Base-by-base conservation (phyloP, 2,888 invertebrate species). In the Heliconius ethilla region DNA sequence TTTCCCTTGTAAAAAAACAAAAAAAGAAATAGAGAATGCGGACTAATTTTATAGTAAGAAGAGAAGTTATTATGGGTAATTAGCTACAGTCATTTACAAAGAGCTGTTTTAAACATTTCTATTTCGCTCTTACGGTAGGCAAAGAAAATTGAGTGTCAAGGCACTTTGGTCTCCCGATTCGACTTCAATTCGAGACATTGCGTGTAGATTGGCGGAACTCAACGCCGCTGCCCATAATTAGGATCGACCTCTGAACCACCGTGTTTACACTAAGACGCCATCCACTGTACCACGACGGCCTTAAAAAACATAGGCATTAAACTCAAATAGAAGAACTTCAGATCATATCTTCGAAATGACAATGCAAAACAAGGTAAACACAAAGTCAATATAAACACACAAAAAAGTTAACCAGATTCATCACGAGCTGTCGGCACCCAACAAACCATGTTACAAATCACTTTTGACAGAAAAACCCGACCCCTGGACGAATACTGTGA, bases 381-480 rank as follows among this genome's bases (percentile, higher is more conserved):
- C 63, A 15, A 62, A 76, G 25, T 63, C 63, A 77, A 77, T 59
- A 77, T 63, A 67, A 76, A 45, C 67, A 67, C 27, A 78, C 67
- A 74, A 74, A 75, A 51, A 79, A 67, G 37, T 75, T 74, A 79
- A 79, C 69, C 37, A 78, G 67, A 76, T 75, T 69, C 67, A 79
- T 78, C 80, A 76, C 70, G 77, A 78, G 70, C 76, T 74, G 79
- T 81, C 80, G 76, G 67, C 77, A 62, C 76, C 45, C 76, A 72
- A 76, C 75, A 75, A 72, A 65, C 70, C 76, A 59, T 66, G 78
- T 77, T 80, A 84, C 82, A 85, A 85, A 85, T 83, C 82, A 82
- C 78, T 76, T 81, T 81, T 79, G 81, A 83, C 81, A 81, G 82
- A 86, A 84, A 84, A 83, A 80, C 80, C 83, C 82, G 83, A 84